phyloP scores from a whole-genome alignment of 2,797 vertebrate species.

The Carcharodon carcharias region DNA sequence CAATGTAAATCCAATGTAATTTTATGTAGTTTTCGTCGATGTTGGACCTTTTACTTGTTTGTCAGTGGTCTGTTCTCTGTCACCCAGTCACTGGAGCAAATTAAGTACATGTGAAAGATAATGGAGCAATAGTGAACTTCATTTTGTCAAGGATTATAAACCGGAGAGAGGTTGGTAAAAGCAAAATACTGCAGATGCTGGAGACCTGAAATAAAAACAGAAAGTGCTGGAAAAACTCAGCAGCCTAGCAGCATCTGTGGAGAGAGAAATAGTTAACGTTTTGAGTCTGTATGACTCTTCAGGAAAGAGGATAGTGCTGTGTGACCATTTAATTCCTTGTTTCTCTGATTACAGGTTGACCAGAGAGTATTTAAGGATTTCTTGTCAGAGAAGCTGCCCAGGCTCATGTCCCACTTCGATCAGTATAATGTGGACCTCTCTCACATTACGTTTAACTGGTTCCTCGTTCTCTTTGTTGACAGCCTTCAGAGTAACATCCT shows the following conservation, averaged over 20 bases:
- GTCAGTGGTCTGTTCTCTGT: background rate
- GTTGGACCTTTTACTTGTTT: background rate
- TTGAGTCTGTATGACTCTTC: too few species aligned
- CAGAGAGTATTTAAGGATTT: conserved; percentile 90
- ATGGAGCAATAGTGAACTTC: too few species aligned
- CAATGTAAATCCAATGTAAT: background rate
- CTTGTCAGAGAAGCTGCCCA: conserved; percentile 79
- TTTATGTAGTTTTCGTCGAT: background rate
- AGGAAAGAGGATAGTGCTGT: background rate
- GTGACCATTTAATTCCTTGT: background rate
- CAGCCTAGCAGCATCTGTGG: too few species aligned
- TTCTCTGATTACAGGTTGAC: conserved; percentile 66
- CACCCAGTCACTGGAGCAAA: background rate
- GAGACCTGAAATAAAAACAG: too few species aligned
- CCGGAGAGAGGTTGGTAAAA: background rate
- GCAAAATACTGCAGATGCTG: too few species aligned
- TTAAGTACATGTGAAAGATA: background rate
- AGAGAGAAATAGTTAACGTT: too few species aligned
- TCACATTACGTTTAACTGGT: conserved; percentile 88
- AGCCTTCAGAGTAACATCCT: conserved; percentile 81
- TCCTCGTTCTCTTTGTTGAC: conserved; percentile 85
- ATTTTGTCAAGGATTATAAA: background rate
- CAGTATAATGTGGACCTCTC: conserved; percentile 72
- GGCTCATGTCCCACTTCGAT: conserved; percentile 71
- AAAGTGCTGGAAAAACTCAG: too few species aligned